These are phyloP conservation scores for Atherinomorus stipes DNA, from an alignment of 2,113 vertebrate species.

Conservation along the genomic window DNA sequence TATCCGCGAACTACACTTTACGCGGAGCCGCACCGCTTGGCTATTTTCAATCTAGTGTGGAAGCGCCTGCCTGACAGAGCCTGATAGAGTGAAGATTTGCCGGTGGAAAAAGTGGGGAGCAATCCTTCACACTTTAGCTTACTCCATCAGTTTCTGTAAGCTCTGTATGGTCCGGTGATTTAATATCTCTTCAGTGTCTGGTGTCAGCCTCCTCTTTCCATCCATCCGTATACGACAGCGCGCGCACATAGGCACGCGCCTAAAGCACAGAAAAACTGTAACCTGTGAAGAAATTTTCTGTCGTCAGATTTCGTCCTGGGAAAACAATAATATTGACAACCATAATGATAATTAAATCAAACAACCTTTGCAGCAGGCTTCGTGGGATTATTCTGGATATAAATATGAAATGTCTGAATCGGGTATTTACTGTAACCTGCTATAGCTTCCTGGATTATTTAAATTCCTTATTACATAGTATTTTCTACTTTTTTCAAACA, in stretches of 20 bases:
- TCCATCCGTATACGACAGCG: background rate
- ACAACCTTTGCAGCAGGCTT: background rate
- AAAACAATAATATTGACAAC: background rate
- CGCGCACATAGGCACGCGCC: background rate
- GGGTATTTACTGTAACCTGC: too few species aligned
- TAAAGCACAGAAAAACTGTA: background rate
- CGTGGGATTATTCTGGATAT: background rate
- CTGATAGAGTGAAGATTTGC: conserved; percentile 72
- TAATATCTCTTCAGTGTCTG: conserved; percentile 41
- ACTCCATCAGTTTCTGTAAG: conserved; percentile 58
- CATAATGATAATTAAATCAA: background rate
- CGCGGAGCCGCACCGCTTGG: conserved; percentile 23
- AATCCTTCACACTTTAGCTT: conserved; percentile 61
- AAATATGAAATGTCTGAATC: background rate
- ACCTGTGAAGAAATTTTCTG: background rate
- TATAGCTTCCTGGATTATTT: too few species aligned
- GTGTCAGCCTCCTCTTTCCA: background rate
- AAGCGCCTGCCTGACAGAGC: conserved; percentile 51
- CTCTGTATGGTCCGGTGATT: conserved; percentile 46
- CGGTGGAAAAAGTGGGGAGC: conserved; percentile 58
- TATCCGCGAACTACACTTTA: conserved; percentile 49
- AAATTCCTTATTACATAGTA: too few species aligned
- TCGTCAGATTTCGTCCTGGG: background rate
- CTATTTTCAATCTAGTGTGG: conserved; percentile 40
- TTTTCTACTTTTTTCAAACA: too few species aligned